Conservation (phyloP, 2,113 vertebrate species). For the Helogale parvula region DNA sequence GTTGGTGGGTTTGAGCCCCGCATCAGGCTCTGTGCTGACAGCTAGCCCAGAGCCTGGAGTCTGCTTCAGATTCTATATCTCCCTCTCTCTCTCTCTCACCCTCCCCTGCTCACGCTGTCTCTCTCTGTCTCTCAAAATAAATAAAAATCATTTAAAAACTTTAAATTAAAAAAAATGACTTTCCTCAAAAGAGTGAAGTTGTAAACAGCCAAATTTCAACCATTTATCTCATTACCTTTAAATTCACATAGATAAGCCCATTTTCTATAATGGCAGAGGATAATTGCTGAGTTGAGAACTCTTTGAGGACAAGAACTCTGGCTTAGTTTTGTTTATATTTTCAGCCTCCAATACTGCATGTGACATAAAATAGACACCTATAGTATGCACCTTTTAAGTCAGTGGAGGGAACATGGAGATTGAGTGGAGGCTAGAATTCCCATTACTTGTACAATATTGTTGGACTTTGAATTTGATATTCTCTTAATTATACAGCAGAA, state of each 20-base stretch:
- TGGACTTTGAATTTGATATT: constrained; percentile 29
- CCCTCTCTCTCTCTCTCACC: too few species aligned
- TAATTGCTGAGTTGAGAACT: constrained; percentile 12
- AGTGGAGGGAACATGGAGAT: background rate
- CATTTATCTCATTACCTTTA: background rate
- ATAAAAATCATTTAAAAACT: too few species aligned
- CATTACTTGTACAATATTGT: background rate
- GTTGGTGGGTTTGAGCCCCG: too few species aligned
- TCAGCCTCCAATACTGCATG: background rate
- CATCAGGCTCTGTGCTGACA: too few species aligned
- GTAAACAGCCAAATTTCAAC: constrained; percentile 10
- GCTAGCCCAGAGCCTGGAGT: too few species aligned
- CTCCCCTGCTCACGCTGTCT: too few species aligned
- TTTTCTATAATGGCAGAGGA: background rate
- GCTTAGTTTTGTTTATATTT: background rate
- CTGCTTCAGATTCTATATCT: too few species aligned
- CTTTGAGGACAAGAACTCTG: background rate
- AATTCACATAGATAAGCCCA: background rate
- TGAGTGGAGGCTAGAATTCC: background rate
- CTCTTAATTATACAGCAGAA: background rate
- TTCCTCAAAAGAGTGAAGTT: constrained; percentile 34
- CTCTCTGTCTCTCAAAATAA: too few species aligned
- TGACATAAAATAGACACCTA: background rate
- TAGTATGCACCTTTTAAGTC: background rate
- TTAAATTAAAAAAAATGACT: background rate